A percentile compares a stretch with the other conserved stretches of the same genome.
Conservation (phyloP, 2,113 vertebrate species). For the Lasiurus cinereus region DNA sequence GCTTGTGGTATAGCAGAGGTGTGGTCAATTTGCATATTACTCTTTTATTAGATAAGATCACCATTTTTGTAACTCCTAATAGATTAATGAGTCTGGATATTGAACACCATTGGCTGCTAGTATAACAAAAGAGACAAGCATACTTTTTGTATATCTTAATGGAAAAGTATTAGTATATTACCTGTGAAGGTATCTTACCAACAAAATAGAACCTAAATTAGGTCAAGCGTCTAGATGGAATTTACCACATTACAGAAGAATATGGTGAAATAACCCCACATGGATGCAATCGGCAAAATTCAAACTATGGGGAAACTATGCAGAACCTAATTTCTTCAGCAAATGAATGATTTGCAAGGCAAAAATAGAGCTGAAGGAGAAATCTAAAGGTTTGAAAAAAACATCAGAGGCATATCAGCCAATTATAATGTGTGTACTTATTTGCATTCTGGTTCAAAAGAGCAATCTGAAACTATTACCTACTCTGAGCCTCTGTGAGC, state of each 20-base stretch:
- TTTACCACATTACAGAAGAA: constrained; percentile 44
- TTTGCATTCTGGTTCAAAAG: constrained; percentile 19
- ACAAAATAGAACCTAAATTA: constrained; percentile 46
- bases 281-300: background rate
- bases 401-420: background rate
- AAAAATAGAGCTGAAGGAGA: background rate
- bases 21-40: too few relatives aligned
- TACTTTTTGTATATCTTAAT: background rate
- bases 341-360: background rate
- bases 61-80: background rate
- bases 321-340: constrained; percentile 4
- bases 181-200: background rate
- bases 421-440: background rate
- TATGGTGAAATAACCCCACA: constrained; percentile 4
- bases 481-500: background rate
- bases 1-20: too few relatives aligned
- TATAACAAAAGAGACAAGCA: background rate
- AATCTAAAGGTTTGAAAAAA: background rate
- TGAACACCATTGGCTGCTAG: background rate
- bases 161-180: background rate
- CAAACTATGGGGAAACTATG: background rate
- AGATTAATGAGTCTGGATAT: background rate
- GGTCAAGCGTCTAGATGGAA: background rate
- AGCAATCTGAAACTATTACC: background rate
- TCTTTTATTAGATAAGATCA: background rate